Evolutionary conservation across 2,113 vertebrate species (phyloP).

Genomic region (Albula glossodonta): DNA sequence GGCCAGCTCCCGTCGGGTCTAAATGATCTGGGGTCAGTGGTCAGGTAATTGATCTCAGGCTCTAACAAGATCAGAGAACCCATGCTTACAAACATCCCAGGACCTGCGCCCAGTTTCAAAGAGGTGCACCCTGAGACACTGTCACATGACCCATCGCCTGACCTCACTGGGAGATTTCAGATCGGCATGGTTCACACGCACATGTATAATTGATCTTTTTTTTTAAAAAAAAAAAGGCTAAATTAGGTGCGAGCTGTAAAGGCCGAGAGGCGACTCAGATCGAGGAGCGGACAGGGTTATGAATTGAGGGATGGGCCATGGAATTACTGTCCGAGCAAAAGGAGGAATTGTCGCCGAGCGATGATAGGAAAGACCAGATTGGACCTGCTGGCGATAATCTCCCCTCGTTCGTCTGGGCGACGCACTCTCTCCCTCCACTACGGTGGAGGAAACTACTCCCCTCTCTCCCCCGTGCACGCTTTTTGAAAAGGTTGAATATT

Average conservation of each 20-base stretch:
- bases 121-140: too few relatives aligned
- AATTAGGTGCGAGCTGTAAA: too few relatives aligned
- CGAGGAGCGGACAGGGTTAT: too few relatives aligned
- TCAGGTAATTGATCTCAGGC: neutral
- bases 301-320: neutral
- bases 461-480: neutral
- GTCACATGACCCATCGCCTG: neutral
- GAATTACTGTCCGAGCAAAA: neutral
- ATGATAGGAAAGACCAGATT: too few relatives aligned
- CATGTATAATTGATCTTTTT: neutral
- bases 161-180: too few relatives aligned
- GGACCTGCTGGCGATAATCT: neutral
- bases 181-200: neutral
- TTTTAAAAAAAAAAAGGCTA: neutral
- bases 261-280: too few relatives aligned
- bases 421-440: neutral
- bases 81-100: neutral
- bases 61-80: neutral
- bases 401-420: neutral
- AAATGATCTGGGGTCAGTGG: neutral
- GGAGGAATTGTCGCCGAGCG: too few relatives aligned
- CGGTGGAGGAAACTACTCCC: neutral
- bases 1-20: neutral
- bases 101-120: neutral
- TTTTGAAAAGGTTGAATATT: constrained; percentile 39